Base-by-base conservation (phyloP, 1,140 invertebrate genomes). In the Phymastichus coffea region DNA sequence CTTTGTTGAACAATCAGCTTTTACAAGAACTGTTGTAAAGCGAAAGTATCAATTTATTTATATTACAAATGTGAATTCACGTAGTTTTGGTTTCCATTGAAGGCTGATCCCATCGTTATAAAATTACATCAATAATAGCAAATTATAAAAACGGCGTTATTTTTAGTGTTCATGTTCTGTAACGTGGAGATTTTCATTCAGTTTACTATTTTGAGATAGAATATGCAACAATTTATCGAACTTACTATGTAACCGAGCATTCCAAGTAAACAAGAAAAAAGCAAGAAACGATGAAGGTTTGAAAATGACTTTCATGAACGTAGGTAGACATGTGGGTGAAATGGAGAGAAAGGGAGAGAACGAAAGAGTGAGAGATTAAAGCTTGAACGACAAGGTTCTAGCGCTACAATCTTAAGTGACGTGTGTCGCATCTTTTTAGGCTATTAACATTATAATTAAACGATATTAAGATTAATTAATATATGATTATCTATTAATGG, bases 401-500 rank as follows among this genome's bases (percentile, higher is more conserved):
- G 64, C 59, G 47, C 63, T 62, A 66, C 68, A 66, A 65, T 70
- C 61, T 49, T 67, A 60, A 54, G 48, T 30, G 68, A 67, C 64
- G 66, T 63, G 66, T 63, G 63, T 67, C 66, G 66, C 69, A 67
- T 70, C 61, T 70, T 68, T 71, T 68, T 69, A 70, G 67, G 70
- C 69, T 75, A 73, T 71, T 75, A 73, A 69, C 69, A 64, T 53
- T 68, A 64, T 63, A 68, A 70, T 69, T 65, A 66, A 67, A 70
- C 66, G 63, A 69, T 69, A 73, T 71, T 68, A 71, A 67, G 67
- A 73, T 73, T 72, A 73, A 74, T 72, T 70, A 67, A 68, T 73
- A 72, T 72, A 73, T 71, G 64, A 69, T 68, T 70, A 68, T 69
- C 68, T 72, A 75, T 74, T 74, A 74, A 69, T 66, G 67, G 69